Percentiles rank a stretch among this genome's conserved stretches.
These are phyloP conservation scores for Lampropteryx suffumata DNA, from an alignment of 2,888 invertebrate genomes.

Conservation along the genomic window DNA sequence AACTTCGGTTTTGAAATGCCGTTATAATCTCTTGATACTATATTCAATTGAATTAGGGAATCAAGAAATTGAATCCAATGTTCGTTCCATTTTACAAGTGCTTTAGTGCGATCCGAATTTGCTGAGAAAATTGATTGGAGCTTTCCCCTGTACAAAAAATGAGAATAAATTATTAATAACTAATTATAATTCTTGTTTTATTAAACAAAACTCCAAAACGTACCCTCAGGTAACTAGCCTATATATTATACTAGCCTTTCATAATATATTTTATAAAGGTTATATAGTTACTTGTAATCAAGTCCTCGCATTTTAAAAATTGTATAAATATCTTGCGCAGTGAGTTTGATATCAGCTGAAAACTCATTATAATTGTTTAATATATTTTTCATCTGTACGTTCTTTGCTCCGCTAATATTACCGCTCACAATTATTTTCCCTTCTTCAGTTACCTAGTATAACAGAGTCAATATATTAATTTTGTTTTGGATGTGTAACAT, in stretches of 20 bases:
- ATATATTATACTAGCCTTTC: too few relatives aligned
- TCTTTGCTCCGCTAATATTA: not conserved
- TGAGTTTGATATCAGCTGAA: slow-evolving; percentile 16
- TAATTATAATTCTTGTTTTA: too few relatives aligned
- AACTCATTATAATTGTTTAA: slow-evolving; percentile 3
- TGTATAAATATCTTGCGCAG: slow-evolving; percentile 26
- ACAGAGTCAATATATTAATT: too few relatives aligned
- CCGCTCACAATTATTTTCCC: slow-evolving; percentile 23
- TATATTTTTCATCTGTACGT: not conserved
- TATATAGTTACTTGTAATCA: slow-evolving; percentile 26
- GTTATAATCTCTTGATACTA: slow-evolving; percentile 22
- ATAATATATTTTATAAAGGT: too few relatives aligned
- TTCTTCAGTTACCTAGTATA: slow-evolving; percentile 17
- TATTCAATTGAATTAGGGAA: slow-evolving; percentile 34
- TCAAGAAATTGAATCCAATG: slow-evolving; percentile 34
- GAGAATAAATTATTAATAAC: not conserved
- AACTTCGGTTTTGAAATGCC: slow-evolving; percentile 29
- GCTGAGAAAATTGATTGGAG: slow-evolving; percentile 27
- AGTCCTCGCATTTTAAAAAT: slow-evolving; percentile 24
- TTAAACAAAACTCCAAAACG: too few relatives aligned
- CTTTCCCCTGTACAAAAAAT: slow-evolving; percentile 16
- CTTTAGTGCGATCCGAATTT: slow-evolving; percentile 25
- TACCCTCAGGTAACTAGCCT: too few relatives aligned
- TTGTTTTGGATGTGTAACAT: too few relatives aligned
- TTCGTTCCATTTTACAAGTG: slow-evolving; percentile 28